Evolutionary conservation across 2,113 vertebrate species (phyloP).

Genomic region (Sebastes fasciatus): DNA sequence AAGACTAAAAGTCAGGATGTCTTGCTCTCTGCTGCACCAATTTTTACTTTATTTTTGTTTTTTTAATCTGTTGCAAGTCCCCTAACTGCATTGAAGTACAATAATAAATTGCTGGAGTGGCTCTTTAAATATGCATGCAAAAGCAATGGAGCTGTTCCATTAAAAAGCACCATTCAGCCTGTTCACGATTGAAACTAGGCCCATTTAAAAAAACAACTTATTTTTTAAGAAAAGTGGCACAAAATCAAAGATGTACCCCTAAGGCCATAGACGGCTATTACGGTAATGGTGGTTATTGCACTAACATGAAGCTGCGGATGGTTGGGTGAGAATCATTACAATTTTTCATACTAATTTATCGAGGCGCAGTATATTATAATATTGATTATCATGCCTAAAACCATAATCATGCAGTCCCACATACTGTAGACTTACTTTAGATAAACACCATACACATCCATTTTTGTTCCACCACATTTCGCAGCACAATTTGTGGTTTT

Average conservation of each 20-base stretch:
- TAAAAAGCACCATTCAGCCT: not conserved
- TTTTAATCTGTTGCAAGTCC: not conserved
- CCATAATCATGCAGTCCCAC: not conserved
- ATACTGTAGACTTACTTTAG: not conserved
- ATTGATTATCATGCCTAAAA: slow-evolving; percentile 27
- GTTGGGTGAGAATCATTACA: slow-evolving; percentile 16
- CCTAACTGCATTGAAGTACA: not conserved
- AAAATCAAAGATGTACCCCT: slow-evolving; percentile 11
- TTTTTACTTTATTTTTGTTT: too few relatives aligned
- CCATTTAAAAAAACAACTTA: not conserved
- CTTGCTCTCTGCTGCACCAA: not conserved
- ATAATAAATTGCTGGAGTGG: not conserved
- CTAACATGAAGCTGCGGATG: slow-evolving; percentile 17
- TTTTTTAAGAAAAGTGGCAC: slow-evolving; percentile 8
- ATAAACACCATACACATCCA: not conserved
- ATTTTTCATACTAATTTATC: slow-evolving; percentile 30
- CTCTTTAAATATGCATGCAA: not conserved
- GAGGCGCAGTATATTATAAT: not conserved
- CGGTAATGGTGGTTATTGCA: slow-evolving; percentile 40
- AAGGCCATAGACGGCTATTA: slow-evolving; percentile 34
- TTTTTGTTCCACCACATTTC: slow-evolving; percentile 2
- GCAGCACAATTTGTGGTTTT: not conserved
- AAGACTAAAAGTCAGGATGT: too few relatives aligned
- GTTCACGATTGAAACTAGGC: not conserved
- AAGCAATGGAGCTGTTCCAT: not conserved